Base-by-base conservation (phyloP, 1,140 invertebrate genomes). In the Ceratoteleas bidentatus region DNA sequence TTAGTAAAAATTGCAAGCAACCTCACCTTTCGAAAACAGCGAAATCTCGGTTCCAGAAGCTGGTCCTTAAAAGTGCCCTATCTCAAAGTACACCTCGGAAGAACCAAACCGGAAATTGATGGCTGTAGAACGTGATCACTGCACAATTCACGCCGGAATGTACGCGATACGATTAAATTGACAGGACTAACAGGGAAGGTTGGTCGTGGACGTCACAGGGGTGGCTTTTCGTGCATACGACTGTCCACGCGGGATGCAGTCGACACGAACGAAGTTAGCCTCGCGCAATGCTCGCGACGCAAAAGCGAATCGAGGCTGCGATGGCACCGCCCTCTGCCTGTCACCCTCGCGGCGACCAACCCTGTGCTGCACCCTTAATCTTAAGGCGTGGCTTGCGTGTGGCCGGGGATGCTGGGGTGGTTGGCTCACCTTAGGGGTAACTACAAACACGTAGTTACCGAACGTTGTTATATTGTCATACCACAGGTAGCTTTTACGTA, bases 401-500 rank as follows among this genome's bases (percentile, higher is more conserved):
- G 72, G 72, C 70, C 56, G 70, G 70, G 69, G 50, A 74, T 72
- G 69, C 75, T 84, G 84, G 88, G 86, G 84, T 87, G 86, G 87
- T 82, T 89, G 88, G 87, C 80, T 90, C 87, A 87, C 87, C 85
- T 90, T 87, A 89, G 87, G 88, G 88, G 90, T 90, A 90, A 91
- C 88, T 91, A 91, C 90, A 90, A 90, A 90, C 88, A 90, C 89
- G 88, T 91, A 90, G 86, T 91, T 91, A 91, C 87, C 84, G 87
- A 88, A 89, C 79, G 87, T 90, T 89, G 87, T 90, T 89, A 90
- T 78, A 79, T 89, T 89, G 89, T 90, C 87, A 86, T 89, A 83
- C 84, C 84, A 73, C 77, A 79, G 75, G 62, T 70, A 69, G 60
- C 74, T 75, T 62, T 49, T 66, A 52, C 56, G 43, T 74, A 43